Evolutionary conservation across 2,888 invertebrate species (phyloP).

Genomic region (Muschampia plurimacula): DNA sequence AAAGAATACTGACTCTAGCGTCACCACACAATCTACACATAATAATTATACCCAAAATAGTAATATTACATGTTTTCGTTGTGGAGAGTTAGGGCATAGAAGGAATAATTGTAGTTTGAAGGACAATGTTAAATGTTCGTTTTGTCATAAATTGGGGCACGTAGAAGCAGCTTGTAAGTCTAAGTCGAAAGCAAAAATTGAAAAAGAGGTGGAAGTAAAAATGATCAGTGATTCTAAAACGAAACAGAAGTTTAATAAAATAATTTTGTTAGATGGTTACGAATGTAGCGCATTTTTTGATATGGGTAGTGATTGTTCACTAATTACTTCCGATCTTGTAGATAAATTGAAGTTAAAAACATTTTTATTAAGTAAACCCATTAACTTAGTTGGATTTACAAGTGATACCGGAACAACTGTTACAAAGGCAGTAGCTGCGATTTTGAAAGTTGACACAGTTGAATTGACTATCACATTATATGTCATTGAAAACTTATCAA

Average conservation of each 20-base stretch:
- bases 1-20: neutral
- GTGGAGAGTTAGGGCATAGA: constrained; percentile 43
- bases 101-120: constrained; percentile 35
- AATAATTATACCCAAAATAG: neutral
- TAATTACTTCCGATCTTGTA: constrained; percentile 40
- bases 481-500: constrained; percentile 33
- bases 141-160: constrained; percentile 45
- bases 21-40: neutral
- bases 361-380: constrained; percentile 28
- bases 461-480: constrained; percentile 34
- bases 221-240: constrained; percentile 23
- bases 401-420: constrained; percentile 29
- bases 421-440: constrained; percentile 5
- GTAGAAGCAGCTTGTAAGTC: constrained; percentile 44
- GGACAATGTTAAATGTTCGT: constrained; percentile 43
- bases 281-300: constrained; percentile 43
- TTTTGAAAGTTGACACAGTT: constrained; percentile 40
- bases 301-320: constrained; percentile 46
- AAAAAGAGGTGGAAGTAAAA: constrained; percentile 46
- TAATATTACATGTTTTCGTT: constrained; percentile 39
- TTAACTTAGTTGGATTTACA: constrained; percentile 41
- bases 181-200: constrained; percentile 41
- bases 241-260: constrained; percentile 45
- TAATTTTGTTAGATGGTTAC: constrained; percentile 33
- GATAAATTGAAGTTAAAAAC: constrained; percentile 21